Evolutionary conservation across 2,888 invertebrate species (phyloP).

Genomic region (Hartigia nigra): DNA sequence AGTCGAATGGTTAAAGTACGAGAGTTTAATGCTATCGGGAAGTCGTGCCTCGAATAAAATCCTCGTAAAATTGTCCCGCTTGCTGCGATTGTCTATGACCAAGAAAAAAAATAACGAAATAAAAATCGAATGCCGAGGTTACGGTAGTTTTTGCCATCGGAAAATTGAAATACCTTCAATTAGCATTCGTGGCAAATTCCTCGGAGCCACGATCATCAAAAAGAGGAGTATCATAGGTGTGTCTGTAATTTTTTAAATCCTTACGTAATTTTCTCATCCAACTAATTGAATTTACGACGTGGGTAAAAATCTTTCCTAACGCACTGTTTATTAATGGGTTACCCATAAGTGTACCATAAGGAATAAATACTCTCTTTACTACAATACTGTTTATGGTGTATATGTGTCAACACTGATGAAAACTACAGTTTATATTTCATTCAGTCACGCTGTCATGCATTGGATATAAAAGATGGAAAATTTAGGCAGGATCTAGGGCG

Average conservation of each 20-base stretch:
- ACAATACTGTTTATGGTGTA: constrained; percentile 53
- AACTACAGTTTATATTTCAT: background rate
- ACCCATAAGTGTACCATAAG: constrained; percentile 59
- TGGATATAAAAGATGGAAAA: background rate
- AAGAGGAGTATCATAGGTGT: background rate
- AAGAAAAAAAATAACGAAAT: background rate
- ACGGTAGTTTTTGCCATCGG: background rate
- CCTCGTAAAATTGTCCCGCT: constrained; percentile 1
- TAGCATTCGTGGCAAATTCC: background rate
- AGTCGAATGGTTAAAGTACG: background rate
- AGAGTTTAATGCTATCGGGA: background rate
- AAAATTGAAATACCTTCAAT: background rate
- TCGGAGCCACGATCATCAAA: background rate
- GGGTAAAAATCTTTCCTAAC: background rate
- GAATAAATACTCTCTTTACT: constrained; percentile 46
- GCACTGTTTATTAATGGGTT: constrained; percentile 53
- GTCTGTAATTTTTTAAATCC: background rate
- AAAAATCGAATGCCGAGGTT: background rate
- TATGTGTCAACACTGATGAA: constrained; percentile 14
- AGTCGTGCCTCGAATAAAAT: background rate
- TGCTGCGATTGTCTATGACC: background rate
- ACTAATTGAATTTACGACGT: background rate
- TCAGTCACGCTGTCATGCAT: background rate
- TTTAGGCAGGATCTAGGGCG: background rate
- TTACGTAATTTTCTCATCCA: background rate